phyloP scores from a whole-genome alignment of 2,888 invertebrate genomes.

The Lepetodrilus schrolli region DNA sequence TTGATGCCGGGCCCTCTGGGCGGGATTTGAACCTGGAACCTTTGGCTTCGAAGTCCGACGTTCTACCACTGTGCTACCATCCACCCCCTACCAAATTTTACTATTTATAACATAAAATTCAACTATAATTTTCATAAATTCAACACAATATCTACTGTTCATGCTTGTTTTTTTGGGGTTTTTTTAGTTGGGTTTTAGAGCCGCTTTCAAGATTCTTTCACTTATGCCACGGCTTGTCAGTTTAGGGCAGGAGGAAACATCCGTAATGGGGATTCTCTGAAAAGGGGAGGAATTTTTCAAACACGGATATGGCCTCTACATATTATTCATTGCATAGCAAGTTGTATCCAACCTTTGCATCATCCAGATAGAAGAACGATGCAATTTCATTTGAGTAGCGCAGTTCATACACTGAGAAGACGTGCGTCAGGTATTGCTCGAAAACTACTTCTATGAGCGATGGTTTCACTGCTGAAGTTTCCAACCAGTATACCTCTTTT shows the following conservation, averaged over 20 bases:
- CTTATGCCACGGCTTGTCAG: conserved; percentile 63
- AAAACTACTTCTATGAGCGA: conserved; percentile 74
- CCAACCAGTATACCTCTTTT: conserved; percentile 73
- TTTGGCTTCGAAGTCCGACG: too few species aligned
- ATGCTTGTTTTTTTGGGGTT: too few species aligned
- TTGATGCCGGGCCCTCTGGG: too few species aligned
- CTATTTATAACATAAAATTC: too few species aligned
- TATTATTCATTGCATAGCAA: conserved; percentile 64
- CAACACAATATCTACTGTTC: too few species aligned
- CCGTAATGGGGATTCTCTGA: conserved; percentile 72
- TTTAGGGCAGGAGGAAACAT: conserved; percentile 68
- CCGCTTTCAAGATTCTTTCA: conserved; percentile 65
- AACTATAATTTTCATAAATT: too few species aligned
- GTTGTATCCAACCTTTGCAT: conserved; percentile 65
- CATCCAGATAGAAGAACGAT: conserved; percentile 70
- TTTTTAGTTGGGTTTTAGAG: conserved; percentile 69
- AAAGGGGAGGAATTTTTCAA: conserved; percentile 70
- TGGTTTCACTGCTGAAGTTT: conserved; percentile 74
- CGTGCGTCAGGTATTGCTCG: conserved; percentile 73
- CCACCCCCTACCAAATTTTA: too few species aligned
- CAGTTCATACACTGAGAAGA: conserved; percentile 69
- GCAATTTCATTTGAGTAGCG: conserved; percentile 69
- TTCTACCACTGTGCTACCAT: too few species aligned
- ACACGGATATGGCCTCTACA: conserved; percentile 62
- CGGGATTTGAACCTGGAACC: too few species aligned